A percentile compares a stretch with the other conserved stretches of the same genome.
phyloP scores from a whole-genome alignment of 2,113 vertebrate genomes.

The Cranoglanis bouderius region DNA sequence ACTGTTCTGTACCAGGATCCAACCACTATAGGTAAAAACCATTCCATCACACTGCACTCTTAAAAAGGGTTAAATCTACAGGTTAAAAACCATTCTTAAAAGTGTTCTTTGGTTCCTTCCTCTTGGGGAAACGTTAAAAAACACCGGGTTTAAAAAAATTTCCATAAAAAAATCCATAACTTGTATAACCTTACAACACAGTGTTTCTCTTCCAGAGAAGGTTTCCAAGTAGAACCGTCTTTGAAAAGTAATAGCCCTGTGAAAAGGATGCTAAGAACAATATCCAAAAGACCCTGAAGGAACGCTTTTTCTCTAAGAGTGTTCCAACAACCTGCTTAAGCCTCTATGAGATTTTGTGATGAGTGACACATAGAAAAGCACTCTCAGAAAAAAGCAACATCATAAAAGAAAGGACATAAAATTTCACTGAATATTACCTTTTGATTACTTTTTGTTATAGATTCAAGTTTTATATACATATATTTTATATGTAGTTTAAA shows the following conservation, averaged over 20 bases:
- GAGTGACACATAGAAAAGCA: neutral
- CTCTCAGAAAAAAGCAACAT: neutral
- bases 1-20: slow-evolving; percentile 67
- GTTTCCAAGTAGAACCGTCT: neutral
- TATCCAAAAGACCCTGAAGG: neutral
- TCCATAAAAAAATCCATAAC: neutral
- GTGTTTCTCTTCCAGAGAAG: neutral
- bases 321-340: neutral
- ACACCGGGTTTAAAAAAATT: neutral
- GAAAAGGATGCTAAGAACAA: neutral
- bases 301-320: neutral
- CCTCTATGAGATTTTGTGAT: neutral
- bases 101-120: neutral
- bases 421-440: neutral
- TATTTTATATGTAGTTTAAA: neutral
- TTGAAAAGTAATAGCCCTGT: neutral
- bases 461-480: neutral
- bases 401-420: neutral
- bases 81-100: neutral
- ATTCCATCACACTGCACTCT: neutral
- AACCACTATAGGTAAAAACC: slow-evolving; percentile 51
- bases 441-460: neutral
- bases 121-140: neutral
- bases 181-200: neutral
- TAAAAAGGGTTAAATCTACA: neutral